These are phyloP conservation scores for Ypsolopha sequella DNA, from an alignment of 2,888 invertebrate species.

Conservation along the genomic window DNA sequence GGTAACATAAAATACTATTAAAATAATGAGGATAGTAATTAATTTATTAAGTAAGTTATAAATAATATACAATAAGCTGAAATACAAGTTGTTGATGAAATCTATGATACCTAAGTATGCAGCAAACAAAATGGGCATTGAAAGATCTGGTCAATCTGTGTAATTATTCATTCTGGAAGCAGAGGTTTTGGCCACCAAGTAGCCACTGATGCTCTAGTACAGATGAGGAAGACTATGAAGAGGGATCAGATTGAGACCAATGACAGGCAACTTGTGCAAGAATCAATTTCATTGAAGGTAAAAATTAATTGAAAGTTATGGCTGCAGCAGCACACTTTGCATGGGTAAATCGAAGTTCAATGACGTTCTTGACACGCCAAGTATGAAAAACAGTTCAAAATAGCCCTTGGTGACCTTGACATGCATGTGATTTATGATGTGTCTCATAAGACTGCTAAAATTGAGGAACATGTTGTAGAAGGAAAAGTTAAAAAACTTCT, in stretches of 20 bases:
- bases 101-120: conserved; percentile 97
- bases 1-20: no score
- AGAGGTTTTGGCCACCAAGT: conserved; percentile 98
- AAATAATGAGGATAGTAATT: no score
- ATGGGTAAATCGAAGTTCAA: conserved; percentile 99
- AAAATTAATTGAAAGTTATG: conserved; percentile 98
- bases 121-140: conserved; percentile 98
- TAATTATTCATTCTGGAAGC: conserved; percentile 99
- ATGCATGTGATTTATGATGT: conserved; percentile 99
- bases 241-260: conserved; percentile 96
- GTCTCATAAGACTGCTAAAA: conserved; percentile 98
- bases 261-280: conserved; percentile 96
- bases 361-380: conserved; percentile 96
- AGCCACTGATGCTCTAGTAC: conserved; percentile 92
- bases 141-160: conserved; percentile 93
- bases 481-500: conserved; percentile 92
- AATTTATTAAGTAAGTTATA: no score
- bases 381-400: conserved; percentile 98
- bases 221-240: conserved; percentile 99
- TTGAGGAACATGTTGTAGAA: conserved; percentile 95
- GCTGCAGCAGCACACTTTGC: conserved; percentile 99
- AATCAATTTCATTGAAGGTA: conserved; percentile 92
- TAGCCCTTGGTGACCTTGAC: conserved; percentile 97
- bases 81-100: conserved; percentile 99
- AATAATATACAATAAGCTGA: conserved; percentile 99